Evolutionary conservation across 2,888 invertebrate species (phyloP).

Genomic region (Drosophila austrosaltans): DNA sequence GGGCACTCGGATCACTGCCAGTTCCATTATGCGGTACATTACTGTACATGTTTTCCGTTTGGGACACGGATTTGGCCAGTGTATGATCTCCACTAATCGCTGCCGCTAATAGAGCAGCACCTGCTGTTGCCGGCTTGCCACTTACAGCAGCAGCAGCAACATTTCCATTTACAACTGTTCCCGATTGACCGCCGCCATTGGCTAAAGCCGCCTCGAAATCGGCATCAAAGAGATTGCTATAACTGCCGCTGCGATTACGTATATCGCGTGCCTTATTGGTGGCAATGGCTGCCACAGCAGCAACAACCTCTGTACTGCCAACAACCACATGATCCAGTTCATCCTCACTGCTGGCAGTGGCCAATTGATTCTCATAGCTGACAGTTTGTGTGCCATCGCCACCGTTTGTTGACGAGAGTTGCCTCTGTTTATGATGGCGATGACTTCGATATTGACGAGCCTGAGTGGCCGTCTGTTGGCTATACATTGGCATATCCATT

Average conservation of each 20-base stretch:
- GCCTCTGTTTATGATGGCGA: slow-evolving; percentile 79
- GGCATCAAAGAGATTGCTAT: slow-evolving; percentile 83
- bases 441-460: slow-evolving; percentile 76
- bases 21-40: slow-evolving; percentile 79
- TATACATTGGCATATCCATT: slow-evolving; percentile 79
- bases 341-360: slow-evolving; percentile 65
- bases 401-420: slow-evolving; percentile 41
- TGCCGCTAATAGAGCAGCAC: slow-evolving; percentile 70
- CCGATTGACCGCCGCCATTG: slow-evolving; percentile 17
- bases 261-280: slow-evolving; percentile 78
- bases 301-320: slow-evolving; percentile 81
- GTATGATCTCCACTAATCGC: slow-evolving; percentile 62
- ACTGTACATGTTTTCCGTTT: slow-evolving; percentile 83
- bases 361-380: slow-evolving; percentile 65
- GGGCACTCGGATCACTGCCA: slow-evolving; percentile 66
- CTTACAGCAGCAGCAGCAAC: slow-evolving; percentile 14
- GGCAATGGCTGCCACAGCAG: slow-evolving; percentile 82
- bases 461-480: slow-evolving; percentile 64
- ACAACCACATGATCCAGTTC: slow-evolving; percentile 78
- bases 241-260: slow-evolving; percentile 83
- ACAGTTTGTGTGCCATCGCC: slow-evolving; percentile 44
- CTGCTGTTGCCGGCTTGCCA: slow-evolving; percentile 56
- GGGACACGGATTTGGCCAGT: slow-evolving; percentile 76
- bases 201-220: slow-evolving; percentile 74
- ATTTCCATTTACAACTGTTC: slow-evolving; percentile 10